Conservation (phyloP, 2,888 invertebrate genomes). For the Agrotis ipsilon region DNA sequence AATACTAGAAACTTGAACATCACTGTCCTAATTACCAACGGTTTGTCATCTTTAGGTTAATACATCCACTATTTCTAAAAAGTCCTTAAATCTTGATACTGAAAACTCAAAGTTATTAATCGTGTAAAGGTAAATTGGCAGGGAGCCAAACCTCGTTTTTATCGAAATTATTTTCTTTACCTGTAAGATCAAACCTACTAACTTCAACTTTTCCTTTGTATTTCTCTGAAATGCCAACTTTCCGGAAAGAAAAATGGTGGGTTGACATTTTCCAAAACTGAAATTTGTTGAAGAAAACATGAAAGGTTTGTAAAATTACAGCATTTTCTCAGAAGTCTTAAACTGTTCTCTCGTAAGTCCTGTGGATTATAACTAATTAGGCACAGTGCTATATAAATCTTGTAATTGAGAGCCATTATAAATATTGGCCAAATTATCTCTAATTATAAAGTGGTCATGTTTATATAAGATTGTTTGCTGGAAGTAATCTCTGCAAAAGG, state of each 20-base stretch:
- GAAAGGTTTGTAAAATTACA: not conserved
- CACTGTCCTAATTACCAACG: not conserved
- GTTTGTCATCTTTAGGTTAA: too few relatives aligned
- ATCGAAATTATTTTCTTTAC: not conserved
- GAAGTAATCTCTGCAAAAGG: too few relatives aligned
- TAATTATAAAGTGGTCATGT: too few relatives aligned
- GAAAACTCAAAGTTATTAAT: too few relatives aligned
- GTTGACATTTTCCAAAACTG: conserved; percentile 10
- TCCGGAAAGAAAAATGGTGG: conserved; percentile 1
- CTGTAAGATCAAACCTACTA: not conserved
- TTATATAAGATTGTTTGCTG: too few relatives aligned
- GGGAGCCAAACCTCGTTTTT: not conserved
- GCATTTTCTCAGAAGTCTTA: too few relatives aligned
- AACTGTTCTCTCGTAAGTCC: too few relatives aligned
- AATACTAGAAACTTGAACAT: too few relatives aligned
- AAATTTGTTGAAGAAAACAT: not conserved
- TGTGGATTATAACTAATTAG: not conserved
- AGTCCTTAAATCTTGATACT: too few relatives aligned
- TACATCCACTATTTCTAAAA: too few relatives aligned
- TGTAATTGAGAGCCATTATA: too few relatives aligned
- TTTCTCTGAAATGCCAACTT: conserved; percentile 8
- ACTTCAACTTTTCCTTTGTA: not conserved
- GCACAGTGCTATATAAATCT: not conserved
- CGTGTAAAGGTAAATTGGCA: not conserved
- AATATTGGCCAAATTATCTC: too few relatives aligned